A percentile compares a stretch with the other conserved stretches of the same genome.
phyloP scores from a whole-genome alignment of 2,797 vertebrate species.

The Parotocinclus haroldoi region DNA sequence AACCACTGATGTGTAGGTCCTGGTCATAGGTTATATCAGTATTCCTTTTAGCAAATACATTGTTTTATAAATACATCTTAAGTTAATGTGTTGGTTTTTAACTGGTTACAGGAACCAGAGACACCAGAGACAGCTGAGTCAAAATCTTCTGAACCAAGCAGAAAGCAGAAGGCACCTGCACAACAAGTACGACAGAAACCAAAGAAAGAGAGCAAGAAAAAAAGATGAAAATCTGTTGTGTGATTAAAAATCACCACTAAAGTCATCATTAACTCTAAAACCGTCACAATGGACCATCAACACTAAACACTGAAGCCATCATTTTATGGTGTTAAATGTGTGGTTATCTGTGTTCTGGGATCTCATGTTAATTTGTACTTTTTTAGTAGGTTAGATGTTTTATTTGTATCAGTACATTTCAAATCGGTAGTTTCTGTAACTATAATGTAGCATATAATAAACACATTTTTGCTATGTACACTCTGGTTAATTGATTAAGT shows the following conservation, averaged over 20 bases:
- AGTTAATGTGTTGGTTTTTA: no score
- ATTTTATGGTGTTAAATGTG: background rate
- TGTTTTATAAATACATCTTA: no score
- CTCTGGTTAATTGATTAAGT: background rate
- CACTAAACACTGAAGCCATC: background rate
- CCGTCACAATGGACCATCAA: background rate
- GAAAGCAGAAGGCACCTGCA: constrained; percentile 66
- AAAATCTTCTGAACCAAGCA: constrained; percentile 63
- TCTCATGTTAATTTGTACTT: no score
- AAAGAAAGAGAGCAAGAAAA: constrained; percentile 81
- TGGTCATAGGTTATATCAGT: no score
- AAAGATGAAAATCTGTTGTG: constrained; percentile 58
- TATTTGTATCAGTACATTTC: no score
- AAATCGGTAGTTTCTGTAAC: background rate
- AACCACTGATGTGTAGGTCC: no score
- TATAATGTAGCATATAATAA: background rate
- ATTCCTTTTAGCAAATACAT: no score
- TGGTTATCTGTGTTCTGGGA: no score
- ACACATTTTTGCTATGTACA: background rate
- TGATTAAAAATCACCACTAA: background rate
- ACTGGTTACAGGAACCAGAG: constrained; percentile 66
- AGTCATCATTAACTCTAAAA: background rate
- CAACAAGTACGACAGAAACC: constrained; percentile 71
- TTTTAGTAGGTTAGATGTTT: background rate
- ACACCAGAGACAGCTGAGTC: constrained; percentile 53